Evolutionary conservation across 2,888 invertebrate species (phyloP), one percentile per base, ranked within the genome.

Genomic region (Eilema caniola): DNA sequence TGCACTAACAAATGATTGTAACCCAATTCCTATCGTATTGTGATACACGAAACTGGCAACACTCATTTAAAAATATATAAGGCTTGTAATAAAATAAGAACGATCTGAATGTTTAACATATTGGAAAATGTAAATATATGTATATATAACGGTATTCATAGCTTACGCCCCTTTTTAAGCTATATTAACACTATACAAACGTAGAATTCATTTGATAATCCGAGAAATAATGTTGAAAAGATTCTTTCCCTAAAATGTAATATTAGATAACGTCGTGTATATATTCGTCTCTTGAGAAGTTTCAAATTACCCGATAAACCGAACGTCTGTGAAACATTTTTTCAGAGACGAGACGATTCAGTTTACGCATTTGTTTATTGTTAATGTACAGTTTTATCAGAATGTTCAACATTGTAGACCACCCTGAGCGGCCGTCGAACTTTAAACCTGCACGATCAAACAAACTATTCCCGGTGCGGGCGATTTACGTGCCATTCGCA

Each of bases 401-500:
- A 66, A 33, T 57, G 33, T 31, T 57, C 24, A 66, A 33, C 24
- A 81, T 77, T 73, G 74, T 76, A 70, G 88, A 89, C 89, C 90
- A 91, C 90, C 89, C 86, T 77, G 85, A 72, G 74, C 86, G 88
- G 86, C 72, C 89, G 79, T 85, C 86, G 89, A 91, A 89, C 89
- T 84, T 84, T 77, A 77, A 81, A 79, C 88, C 85, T 81, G 82
- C 78, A 78, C 83, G 86, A 84, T 87, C 86, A 84, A 89, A 88
- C 87, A 89, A 89, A 90, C 88, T 87, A 88, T 88, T 89, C 86
- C 86, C 83, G 85, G 84, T 85, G 82, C 73, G 72, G 72, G 69
- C 79, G 84, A 87, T 91, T 92, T 89, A 90, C 86, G 86, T 86
- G 83, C 84, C 86, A 85, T 84, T 85, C 82, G 87, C 85, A 86